Evolutionary conservation across 2,113 vertebrate genomes (phyloP), one percentile per base, ranked within the genome.

Genomic region (Leptosomus discolor): DNA sequence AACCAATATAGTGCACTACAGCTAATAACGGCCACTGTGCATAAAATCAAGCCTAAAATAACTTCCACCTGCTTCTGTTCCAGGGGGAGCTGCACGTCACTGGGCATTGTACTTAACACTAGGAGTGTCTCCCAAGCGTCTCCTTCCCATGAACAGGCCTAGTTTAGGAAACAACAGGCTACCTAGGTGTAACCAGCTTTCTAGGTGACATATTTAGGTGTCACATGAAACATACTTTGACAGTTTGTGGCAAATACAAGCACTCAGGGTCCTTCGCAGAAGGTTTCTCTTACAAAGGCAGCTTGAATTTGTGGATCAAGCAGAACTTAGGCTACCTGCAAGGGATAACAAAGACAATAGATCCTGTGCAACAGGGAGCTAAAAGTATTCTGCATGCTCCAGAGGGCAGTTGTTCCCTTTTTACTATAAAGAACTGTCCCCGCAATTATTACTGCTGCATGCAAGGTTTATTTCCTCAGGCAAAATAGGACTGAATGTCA

Each of bases 11-110:
- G 12, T 5, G 6, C 5, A 45, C 4, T 22, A 34, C 15, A 61
- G 32, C 8, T 73, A 29, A 26, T n/a, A 80, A 56, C 37, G 9
- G 9, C 6, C 1, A 3, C 3, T 27, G 15, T 54, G 36, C 19
- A 54, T 39, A 58, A 93, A 90, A 70, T 36, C 24, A 77, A 74
- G 41, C 9, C 8, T 18, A 15, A 81, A 87, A 30, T 5, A 61
- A 2, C 13, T 13, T 50, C 10, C 32, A 58, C 0, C 7, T 26
- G 2, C 6, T 39, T 61, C 34, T 82, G 2, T 54, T 34, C 26
- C 20, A 2, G 4, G 4, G 6, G 4, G 4, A 41, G 3, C 7
- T 64, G 1, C 18, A 23, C 32, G 23, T 69, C 9, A 18, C 8
- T 75, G 13, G 27, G 5, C n/a, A 48, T 34, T 2, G 1, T 45